These are phyloP conservation scores for Tetragonula clypearis DNA, from an alignment of 1,140 invertebrate genomes.

Conservation along the genomic window DNA sequence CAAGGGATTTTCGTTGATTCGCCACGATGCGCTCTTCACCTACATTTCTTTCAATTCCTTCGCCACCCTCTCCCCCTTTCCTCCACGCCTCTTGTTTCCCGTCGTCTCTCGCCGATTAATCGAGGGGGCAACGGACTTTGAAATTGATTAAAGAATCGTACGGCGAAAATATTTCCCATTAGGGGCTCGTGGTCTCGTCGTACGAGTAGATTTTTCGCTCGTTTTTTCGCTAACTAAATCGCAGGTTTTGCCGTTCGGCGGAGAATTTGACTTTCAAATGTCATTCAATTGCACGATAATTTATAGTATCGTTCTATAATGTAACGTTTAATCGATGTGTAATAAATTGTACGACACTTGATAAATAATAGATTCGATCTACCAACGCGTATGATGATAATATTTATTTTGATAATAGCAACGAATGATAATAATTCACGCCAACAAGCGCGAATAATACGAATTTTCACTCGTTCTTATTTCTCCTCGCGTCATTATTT, in stretches of 20 bases:
- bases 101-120: conserved; percentile 26
- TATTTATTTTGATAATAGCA: too few relatives aligned
- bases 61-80: not conserved
- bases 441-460: too few relatives aligned
- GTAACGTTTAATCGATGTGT: too few relatives aligned
- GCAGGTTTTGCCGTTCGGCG: not conserved
- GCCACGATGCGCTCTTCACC: conserved; percentile 32
- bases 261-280: not conserved
- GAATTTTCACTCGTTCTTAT: too few relatives aligned
- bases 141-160: conserved; percentile 7
- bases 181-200: not conserved
- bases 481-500: too few relatives aligned
- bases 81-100: not conserved
- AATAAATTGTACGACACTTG: too few relatives aligned
- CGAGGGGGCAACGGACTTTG: not conserved
- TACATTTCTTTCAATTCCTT: conserved; percentile 22
- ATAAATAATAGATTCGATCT: too few relatives aligned
- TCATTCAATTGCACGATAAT: too few relatives aligned
- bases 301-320: too few relatives aligned
- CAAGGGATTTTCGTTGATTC: conserved; percentile 45
- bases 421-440: too few relatives aligned
- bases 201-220: not conserved
- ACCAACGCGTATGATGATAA: too few relatives aligned
- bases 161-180: conserved; percentile 34
- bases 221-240: too few relatives aligned